A percentile compares a stretch with the other conserved stretches of the same genome.
These are phyloP conservation scores for Enteromius unitaeniatus DNA, from an alignment of 2,797 vertebrate genomes.

Conservation along the genomic window DNA sequence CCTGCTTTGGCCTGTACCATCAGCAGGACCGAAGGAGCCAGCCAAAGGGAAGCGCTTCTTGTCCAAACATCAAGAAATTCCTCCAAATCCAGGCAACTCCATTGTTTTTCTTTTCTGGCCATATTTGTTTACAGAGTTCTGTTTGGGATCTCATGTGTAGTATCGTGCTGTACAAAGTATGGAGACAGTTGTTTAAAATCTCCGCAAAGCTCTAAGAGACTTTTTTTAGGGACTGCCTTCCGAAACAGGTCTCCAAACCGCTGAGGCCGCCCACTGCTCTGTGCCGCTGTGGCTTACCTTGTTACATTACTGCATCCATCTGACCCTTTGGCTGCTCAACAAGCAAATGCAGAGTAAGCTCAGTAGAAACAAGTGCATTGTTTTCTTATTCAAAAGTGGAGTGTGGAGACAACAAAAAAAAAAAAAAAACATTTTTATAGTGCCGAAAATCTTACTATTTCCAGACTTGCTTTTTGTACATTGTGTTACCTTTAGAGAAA, in stretches of 20 bases:
- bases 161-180: conserved; percentile 76
- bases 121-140: conserved; percentile 58
- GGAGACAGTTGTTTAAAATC: conserved; percentile 68
- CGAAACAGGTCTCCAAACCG: conserved; percentile 65
- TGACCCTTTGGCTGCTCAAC: conserved; percentile 76
- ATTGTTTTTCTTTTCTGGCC: conserved; percentile 53
- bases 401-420: conserved; percentile 3
- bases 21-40: conserved; percentile 62
- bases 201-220: conserved; percentile 62
- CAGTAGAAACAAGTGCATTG: conserved; percentile 81
- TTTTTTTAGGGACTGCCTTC: conserved; percentile 57
- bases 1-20: conserved; percentile 73
- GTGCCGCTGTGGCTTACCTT: conserved; percentile 70
- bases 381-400: conserved; percentile 77
- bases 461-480: conserved; percentile 84
- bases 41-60: conserved; percentile 65
- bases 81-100: conserved; percentile 28
- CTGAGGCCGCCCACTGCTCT: conserved; percentile 67
- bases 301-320: conserved; percentile 74
- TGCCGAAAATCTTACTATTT: conserved; percentile 80
- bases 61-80: conserved; percentile 62
- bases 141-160: conserved; percentile 68
- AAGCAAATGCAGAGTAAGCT: conserved; percentile 73
- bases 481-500: conserved; percentile 82
- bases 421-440: conserved; percentile 75